Conservation (phyloP, 2,113 vertebrate species). For the Macroglossus sobrinus region DNA sequence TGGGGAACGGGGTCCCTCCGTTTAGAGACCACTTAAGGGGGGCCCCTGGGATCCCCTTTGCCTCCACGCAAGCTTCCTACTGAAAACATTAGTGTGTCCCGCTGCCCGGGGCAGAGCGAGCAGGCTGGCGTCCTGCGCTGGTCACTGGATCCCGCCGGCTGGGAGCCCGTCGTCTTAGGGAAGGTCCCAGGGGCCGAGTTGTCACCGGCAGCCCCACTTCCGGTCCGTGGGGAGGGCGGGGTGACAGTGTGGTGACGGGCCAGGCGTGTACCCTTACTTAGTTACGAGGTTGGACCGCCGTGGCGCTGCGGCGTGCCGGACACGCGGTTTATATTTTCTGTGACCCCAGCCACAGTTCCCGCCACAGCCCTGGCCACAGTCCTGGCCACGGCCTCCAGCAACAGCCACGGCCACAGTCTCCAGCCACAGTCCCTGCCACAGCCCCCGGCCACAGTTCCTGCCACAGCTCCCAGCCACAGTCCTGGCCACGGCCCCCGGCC, state of each 20-base stretch:
- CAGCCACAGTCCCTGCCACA: no score
- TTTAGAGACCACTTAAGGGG: background rate
- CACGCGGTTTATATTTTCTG: rapidly evolving
- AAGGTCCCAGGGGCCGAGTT: background rate
- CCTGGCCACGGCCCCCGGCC: no score
- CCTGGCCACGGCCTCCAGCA: no score
- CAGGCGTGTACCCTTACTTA: background rate
- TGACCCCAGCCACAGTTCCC: rapidly evolving
- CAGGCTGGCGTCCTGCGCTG: background rate
- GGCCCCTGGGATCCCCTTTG: background rate
- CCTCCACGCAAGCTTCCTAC: background rate
- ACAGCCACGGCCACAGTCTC: no score
- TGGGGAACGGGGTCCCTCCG: background rate
- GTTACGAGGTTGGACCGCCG: no score
- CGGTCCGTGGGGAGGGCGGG: rapidly evolving
- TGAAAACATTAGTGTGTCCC: background rate
- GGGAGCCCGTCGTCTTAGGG: background rate
- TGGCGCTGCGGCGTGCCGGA: rapidly evolving
- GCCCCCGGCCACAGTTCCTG: no score
- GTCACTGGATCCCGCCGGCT: rapidly evolving
- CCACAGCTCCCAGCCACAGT: rapidly evolving
- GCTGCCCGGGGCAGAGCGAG: background rate
- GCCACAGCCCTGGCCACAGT: no score
- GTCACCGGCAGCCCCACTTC: rapidly evolving
- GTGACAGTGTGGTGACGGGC: rapidly evolving